Evolutionary conservation across 2,113 vertebrate genomes (phyloP).

Genomic region (Bos taurus): DNA sequence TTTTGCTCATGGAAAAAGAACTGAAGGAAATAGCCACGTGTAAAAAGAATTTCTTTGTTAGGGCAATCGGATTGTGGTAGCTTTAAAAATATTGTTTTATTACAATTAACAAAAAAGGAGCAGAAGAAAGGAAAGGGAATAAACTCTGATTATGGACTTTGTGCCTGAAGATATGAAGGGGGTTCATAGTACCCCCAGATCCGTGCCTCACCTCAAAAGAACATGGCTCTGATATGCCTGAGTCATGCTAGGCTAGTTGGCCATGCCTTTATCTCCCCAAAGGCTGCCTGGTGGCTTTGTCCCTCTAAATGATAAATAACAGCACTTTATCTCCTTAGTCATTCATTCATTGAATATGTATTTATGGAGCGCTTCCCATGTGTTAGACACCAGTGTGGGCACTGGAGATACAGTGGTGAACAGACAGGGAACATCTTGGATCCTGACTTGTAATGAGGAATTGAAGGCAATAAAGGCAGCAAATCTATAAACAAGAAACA

Average conservation of each 20-base stretch:
- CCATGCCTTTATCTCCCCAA: background rate
- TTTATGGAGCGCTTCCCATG: background rate
- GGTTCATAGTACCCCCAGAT: background rate
- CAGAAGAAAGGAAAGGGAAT: background rate
- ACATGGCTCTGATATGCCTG: too few species aligned
- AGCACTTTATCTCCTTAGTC: background rate
- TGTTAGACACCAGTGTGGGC: background rate
- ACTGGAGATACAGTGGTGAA: background rate
- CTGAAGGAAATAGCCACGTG: background rate
- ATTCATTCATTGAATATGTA: background rate
- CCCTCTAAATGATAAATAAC: background rate
- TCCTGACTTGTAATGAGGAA: background rate
- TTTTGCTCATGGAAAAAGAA: background rate
- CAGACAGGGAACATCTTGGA: background rate
- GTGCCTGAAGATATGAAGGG: background rate
- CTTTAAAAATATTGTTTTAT: background rate
- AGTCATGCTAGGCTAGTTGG: background rate
- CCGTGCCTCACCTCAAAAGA: background rate
- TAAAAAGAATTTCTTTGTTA: background rate
- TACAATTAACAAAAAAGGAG: background rate
- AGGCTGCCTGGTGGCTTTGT: background rate
- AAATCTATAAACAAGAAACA: background rate
- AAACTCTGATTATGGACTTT: background rate
- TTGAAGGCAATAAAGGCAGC: background rate
- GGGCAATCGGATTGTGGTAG: background rate